Conservation (phyloP, 2,888 invertebrate species). For the Tiliacea citrago region DNA sequence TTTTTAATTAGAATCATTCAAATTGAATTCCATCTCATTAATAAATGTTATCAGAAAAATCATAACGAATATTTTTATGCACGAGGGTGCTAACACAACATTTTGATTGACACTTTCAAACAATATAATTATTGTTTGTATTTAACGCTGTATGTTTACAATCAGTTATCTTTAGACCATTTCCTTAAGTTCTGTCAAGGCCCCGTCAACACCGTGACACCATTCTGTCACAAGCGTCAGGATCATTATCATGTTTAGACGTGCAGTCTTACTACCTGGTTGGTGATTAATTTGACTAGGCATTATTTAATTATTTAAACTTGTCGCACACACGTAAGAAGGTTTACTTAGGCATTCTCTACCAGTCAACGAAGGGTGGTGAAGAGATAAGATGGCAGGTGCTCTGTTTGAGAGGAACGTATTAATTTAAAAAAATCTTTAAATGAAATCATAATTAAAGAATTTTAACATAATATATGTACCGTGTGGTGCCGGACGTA, state of each 20-base stretch:
- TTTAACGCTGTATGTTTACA: neutral
- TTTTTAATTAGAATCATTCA: too few relatives aligned
- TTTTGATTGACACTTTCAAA: slow-evolving; percentile 6
- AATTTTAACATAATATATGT: too few relatives aligned
- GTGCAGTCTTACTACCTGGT: neutral
- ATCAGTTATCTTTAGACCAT: slow-evolving; percentile 19
- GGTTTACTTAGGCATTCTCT: too few relatives aligned
- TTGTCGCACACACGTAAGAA: neutral
- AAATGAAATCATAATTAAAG: too few relatives aligned
- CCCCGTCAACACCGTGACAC: slow-evolving; percentile 30
- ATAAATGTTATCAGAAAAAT: neutral
- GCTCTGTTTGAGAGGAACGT: too few relatives aligned
- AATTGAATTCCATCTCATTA: neutral
- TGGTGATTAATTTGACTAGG: neutral
- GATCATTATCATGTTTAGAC: slow-evolving; percentile 27
- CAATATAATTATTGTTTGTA: neutral
- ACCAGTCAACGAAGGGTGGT: too few relatives aligned
- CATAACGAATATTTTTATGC: neutral
- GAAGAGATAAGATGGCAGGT: too few relatives aligned
- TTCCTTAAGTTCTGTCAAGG: slow-evolving; percentile 33
- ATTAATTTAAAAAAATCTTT: too few relatives aligned
- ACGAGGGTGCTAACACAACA: neutral
- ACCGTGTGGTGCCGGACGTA: too few relatives aligned
- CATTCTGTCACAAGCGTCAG: slow-evolving; percentile 38
- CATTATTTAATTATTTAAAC: too few relatives aligned